Base-by-base conservation (phyloP, 1,140 invertebrate genomes). In the Tribolium castaneum region DNA sequence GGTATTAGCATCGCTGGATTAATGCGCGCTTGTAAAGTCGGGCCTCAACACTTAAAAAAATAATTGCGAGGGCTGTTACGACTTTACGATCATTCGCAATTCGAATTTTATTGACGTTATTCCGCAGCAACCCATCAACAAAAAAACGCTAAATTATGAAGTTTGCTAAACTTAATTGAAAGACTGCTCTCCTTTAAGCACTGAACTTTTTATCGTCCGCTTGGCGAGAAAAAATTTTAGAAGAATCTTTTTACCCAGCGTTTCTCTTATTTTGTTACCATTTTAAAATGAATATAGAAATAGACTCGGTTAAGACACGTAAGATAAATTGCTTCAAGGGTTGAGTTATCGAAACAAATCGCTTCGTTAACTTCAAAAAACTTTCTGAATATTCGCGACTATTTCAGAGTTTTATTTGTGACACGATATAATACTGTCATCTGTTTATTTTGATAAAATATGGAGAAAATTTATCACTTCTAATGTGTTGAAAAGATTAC, bases 1-100 rank as follows among this genome's bases (percentile, higher is more conserved):
- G 45, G 56, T 80, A 80, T 80, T 80, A 80, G 71, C 77, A 79
- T 82, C 75, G 70, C 74, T 74, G 51, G 72, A 81, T 80, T 81
- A 81, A 80, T 78, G 73, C 39, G 51, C 3, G 10, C 49, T 72
- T 19, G 35, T 45, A 66, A 66, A 35, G 59, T 13, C 59, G 34
- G 7, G 9, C 59, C 30, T 66, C 59, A 35, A 66, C 35, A 66
- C 59, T 66, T 35, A 35, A 66, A 66, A 62, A 66, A 30, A 66
- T 66, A 35, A 66, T 66, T 66, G 30, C 59, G 59, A 66, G 34
- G 7, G 34, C 6, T 62, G 30, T 62, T 62, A 62, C 59, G 59
- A 66, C 59, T 35, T 30, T 66, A 66, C 59, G 30, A 19, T 16
- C 12, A 12, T 16, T 2, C 12, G 12, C 16, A 54, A 62, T 25